Evolutionary conservation across 2,113 vertebrate genomes (phyloP), one percentile per base, ranked within the genome.

Genomic region (Glaucomys volans): DNA sequence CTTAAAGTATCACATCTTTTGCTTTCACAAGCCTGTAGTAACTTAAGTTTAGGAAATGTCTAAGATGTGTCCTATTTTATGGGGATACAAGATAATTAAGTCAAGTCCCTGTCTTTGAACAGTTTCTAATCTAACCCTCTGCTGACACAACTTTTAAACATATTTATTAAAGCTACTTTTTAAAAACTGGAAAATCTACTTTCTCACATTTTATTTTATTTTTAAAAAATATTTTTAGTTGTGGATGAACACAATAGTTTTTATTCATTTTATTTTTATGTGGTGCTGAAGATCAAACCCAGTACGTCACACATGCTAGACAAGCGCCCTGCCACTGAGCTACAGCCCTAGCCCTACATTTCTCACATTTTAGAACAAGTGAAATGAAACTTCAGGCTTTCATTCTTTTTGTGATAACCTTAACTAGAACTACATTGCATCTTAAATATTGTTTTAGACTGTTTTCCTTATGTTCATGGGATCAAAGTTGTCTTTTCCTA

Each of bases 331-430:
- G n/a, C n/a, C n/a, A n/a, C n/a, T n/a, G n/a, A n/a, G n/a, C n/a
- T n/a, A n/a, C n/a, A n/a, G n/a, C n/a, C n/a, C n/a, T n/a, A n/a
- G n/a, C n/a, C n/a, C n/a, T n/a, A n/a, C n/a, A n/a, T 89, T 74
- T 92, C n/a, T 93, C 69, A 50, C 8, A 50, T 83, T 95, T 84
- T 54, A 75, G 81, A 76, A 87, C 40, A 93, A 91, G 6, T 75
- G 26, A 74, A 86, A 42, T 59, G 8, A 96, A 80, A 80, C 64
- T 9, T 59, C 20, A 42, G 72, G 16, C 13, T 94, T 86, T 83
- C 30, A 88, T 89, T 96, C 40, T n/a, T 83, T 94, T 87, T 62
- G 44, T 44, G 37, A 91, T 72, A 69, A 35, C 71, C 16, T 50
- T 69, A 82, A 81, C 42, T 40, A 40, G 37, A 89, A 89, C 47